Evolutionary conservation across 92 coral and sea anemone genomes (phyloP).

Genomic region (Zoanthus sansibaricus): DNA sequence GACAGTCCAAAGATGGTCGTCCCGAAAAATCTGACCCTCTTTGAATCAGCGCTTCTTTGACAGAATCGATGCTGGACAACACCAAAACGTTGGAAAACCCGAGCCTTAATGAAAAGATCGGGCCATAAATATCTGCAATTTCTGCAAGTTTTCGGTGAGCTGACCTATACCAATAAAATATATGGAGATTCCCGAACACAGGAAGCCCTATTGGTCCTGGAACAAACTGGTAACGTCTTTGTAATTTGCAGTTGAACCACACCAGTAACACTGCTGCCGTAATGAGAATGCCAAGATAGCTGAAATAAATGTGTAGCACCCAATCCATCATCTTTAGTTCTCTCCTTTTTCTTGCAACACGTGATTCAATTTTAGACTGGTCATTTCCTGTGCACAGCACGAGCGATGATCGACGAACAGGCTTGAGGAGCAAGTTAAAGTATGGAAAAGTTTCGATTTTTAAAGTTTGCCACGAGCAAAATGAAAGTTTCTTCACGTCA

Average conservation of each 20-base stretch:
- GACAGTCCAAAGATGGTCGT: conserved; percentile 54
- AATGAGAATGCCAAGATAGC: conserved; percentile 10
- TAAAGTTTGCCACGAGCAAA: background rate
- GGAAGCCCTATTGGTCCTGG: conserved; percentile 71
- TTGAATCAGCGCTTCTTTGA: conserved; percentile 62
- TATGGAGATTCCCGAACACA: conserved; percentile 55
- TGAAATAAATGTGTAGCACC: background rate
- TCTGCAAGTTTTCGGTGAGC: conserved; percentile 57
- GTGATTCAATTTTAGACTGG: background rate
- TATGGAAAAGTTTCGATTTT: background rate
- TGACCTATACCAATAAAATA: conserved; percentile 42
- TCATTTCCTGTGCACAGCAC: background rate
- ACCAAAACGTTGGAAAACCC: conserved; percentile 56
- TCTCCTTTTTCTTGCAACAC: conserved; percentile 4
- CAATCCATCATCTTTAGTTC: conserved; percentile 8
- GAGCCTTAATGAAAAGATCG: conserved; percentile 56
- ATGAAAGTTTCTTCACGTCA: background rate
- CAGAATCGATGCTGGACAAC: conserved; percentile 49
- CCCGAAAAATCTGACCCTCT: conserved; percentile 66
- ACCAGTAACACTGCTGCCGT: background rate
- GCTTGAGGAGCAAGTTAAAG: background rate
- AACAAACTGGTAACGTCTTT: conserved; percentile 5
- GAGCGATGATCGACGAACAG: background rate
- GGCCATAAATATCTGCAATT: conserved; percentile 61
- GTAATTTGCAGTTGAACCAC: conserved; percentile 11